A percentile compares a stretch with the other conserved stretches of the same genome.
These are phyloP conservation scores for Cantharis rufa DNA, from an alignment of 2,888 invertebrate genomes.

Conservation along the genomic window DNA sequence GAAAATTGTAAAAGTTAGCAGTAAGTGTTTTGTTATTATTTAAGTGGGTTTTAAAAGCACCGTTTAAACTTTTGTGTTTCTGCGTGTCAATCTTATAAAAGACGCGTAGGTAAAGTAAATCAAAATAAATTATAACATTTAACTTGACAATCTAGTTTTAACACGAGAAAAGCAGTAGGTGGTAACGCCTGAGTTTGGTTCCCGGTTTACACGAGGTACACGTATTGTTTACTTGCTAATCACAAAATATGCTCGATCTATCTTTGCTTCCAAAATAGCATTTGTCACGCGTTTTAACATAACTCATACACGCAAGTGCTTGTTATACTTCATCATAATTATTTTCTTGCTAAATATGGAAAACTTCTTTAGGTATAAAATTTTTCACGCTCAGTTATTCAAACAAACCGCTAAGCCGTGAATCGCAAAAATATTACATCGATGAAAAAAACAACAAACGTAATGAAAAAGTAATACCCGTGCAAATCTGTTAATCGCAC, in stretches of 20 bases:
- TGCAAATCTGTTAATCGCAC: background rate
- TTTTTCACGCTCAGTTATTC: background rate
- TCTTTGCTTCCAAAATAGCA: background rate
- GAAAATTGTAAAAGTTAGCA: background rate
- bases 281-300: constrained; percentile 2
- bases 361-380: background rate
- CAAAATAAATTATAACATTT: constrained; percentile 3
- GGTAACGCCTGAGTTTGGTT: background rate
- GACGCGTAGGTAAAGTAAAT: background rate
- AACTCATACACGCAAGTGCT: background rate
- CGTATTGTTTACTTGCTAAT: constrained; percentile 3
- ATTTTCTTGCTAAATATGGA: background rate
- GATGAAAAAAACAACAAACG: background rate
- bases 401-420: background rate
- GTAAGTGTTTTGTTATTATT: background rate
- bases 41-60: background rate
- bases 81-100: background rate
- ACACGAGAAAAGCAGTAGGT: background rate
- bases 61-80: background rate
- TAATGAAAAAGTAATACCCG: background rate
- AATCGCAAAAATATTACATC: background rate
- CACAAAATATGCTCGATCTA: constrained; percentile 1
- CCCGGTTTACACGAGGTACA: constrained; percentile 2
- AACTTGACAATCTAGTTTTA: background rate
- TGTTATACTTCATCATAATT: background rate